phyloP scores from a whole-genome alignment of 2,113 vertebrate genomes.

The Indri indri region DNA sequence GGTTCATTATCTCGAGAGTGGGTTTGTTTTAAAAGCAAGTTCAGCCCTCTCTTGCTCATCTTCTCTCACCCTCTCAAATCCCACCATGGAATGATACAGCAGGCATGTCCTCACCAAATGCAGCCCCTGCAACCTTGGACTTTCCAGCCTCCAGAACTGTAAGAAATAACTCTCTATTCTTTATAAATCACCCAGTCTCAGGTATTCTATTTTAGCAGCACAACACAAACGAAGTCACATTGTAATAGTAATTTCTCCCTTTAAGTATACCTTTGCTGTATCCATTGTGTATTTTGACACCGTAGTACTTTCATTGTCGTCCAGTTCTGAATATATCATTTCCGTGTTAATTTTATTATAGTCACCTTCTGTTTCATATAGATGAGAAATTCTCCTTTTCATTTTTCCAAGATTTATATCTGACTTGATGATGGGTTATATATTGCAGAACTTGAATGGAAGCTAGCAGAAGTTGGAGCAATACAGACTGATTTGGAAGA shows the following conservation, averaged over 20 bases:
- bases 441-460: slow-evolving; percentile 83
- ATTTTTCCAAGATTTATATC: slow-evolving; percentile 11
- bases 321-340: not conserved
- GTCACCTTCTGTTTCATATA: not conserved
- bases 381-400: not conserved
- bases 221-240: not conserved
- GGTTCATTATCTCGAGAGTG: not conserved
- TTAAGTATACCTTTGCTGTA: slow-evolving; percentile 5
- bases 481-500: slow-evolving; percentile 80
- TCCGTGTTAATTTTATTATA: slow-evolving; percentile 38
- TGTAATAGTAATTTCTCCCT: not conserved
- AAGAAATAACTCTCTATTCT: not conserved
- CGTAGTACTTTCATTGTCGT: not conserved
- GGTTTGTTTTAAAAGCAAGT: not conserved
- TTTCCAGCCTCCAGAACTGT: not conserved
- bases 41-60: not conserved
- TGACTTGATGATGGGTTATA: slow-evolving; percentile 37
- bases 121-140: not conserved
- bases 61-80: not conserved
- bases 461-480: slow-evolving; percentile 81
- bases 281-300: slow-evolving; percentile 4
- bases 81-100: not conserved
- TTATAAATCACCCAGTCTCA: not conserved
- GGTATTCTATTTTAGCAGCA: not conserved
- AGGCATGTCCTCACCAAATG: not conserved